Conservation (phyloP, 1,140 invertebrate genomes). For the Euura saliciscinereae region DNA sequence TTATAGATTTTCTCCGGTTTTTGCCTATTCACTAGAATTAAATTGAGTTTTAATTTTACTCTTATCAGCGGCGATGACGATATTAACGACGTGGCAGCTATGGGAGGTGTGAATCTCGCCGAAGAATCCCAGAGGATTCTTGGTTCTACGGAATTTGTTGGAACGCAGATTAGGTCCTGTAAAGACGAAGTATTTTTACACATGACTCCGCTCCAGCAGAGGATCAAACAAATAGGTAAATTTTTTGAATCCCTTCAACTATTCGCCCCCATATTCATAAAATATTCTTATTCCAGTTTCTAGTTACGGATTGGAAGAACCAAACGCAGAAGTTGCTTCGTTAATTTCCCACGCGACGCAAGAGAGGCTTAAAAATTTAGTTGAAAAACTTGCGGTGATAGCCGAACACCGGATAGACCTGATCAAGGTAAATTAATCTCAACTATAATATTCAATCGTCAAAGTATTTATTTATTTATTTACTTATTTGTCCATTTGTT, state of each 20-base stretch:
- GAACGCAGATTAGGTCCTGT: slow-evolving; percentile 93
- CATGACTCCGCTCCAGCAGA: slow-evolving; percentile 75
- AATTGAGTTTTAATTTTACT: too few relatives aligned
- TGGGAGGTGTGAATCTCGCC: slow-evolving; percentile 98
- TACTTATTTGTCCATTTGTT: not conserved
- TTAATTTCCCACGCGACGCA: slow-evolving; percentile 95
- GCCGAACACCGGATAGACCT: slow-evolving; percentile 94
- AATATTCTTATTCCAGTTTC: slow-evolving; percentile 57
- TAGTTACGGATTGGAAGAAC: slow-evolving; percentile 86
- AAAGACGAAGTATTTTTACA: slow-evolving; percentile 94
- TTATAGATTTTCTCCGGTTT: too few relatives aligned
- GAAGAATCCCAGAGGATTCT: slow-evolving; percentile 96
- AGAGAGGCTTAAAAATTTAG: slow-evolving; percentile 88
- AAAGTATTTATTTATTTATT: slow-evolving; percentile 8
- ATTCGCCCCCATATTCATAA: not conserved
- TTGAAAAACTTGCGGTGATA: slow-evolving; percentile 92
- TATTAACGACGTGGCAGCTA: slow-evolving; percentile 98
- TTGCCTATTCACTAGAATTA: too few relatives aligned
- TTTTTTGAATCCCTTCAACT: slow-evolving; percentile 19
- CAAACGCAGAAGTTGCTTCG: slow-evolving; percentile 85
- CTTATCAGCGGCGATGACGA: slow-evolving; percentile 81
- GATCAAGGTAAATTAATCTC: slow-evolving; percentile 70
- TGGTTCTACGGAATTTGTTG: slow-evolving; percentile 93
- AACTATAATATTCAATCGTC: slow-evolving; percentile 12
- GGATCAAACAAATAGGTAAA: slow-evolving; percentile 78